These are phyloP conservation scores for Spilarctia lutea DNA, from an alignment of 2,888 invertebrate species.

Conservation along the genomic window DNA sequence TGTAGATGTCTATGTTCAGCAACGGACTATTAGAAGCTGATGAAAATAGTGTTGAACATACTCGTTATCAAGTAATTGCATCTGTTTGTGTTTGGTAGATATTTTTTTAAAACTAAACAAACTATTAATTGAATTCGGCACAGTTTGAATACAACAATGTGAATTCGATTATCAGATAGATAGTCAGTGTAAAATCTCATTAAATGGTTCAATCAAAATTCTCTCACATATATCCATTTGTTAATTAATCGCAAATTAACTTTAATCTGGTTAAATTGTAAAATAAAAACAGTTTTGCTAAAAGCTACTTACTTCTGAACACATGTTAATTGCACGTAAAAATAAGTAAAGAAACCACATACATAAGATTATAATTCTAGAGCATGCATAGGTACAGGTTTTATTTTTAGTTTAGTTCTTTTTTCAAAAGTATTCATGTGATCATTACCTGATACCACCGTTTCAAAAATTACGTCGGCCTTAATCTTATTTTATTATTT, in stretches of 20 bases:
- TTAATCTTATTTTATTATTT: constrained; percentile 5
- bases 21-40: no score
- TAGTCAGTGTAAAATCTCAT: background rate
- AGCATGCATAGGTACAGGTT: background rate
- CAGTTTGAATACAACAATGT: background rate
- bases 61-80: background rate
- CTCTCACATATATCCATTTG: background rate
- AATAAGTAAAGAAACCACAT: background rate
- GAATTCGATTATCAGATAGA: background rate
- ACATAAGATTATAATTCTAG: background rate
- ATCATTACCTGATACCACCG: constrained; percentile 23
- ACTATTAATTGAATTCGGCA: background rate
- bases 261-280: background rate
- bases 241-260: background rate
- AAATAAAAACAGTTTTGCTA: background rate
- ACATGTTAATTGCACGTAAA: background rate
- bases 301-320: background rate
- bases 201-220: background rate
- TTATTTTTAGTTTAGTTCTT: background rate
- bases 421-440: constrained; percentile 10
- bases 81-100: background rate
- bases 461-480: constrained; percentile 30
- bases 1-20: no score
- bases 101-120: background rate
- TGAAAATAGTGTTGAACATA: no score